Conservation (phyloP, 2,797 vertebrate genomes). For the Etheostoma nigrum region DNA sequence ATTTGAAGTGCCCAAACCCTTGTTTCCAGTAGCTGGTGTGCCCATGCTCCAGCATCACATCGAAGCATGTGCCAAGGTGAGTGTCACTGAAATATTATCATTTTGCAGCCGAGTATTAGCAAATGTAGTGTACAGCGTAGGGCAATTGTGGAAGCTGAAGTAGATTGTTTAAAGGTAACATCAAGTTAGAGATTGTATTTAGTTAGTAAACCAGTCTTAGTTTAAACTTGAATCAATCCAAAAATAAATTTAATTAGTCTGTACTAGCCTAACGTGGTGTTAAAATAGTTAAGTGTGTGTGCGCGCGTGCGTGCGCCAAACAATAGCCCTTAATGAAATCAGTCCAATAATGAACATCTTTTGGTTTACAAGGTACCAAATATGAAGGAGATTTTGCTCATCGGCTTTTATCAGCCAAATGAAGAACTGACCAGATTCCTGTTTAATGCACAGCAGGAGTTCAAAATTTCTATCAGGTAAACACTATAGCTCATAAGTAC, state of each 20-base stretch:
- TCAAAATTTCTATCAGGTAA: slow-evolving; percentile 94
- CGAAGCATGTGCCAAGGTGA: slow-evolving; percentile 94
- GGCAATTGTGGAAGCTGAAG: background rate
- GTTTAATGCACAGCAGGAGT: slow-evolving; percentile 91
- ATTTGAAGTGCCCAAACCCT: slow-evolving; percentile 97
- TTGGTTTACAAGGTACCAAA: slow-evolving; percentile 87
- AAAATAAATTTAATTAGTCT: background rate
- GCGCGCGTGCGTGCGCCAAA: too few species aligned
- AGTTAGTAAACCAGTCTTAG: background rate
- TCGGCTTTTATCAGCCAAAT: slow-evolving; percentile 97
- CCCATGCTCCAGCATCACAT: slow-evolving; percentile 99
- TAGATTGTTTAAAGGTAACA: background rate
- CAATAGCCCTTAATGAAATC: background rate
- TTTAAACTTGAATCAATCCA: background rate
- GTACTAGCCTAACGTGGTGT: background rate
- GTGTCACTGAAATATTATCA: background rate
- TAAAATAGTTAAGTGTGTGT: background rate
- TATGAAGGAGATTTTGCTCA: slow-evolving; percentile 95
- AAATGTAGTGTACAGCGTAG: background rate
- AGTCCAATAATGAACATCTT: background rate
- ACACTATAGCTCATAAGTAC: background rate
- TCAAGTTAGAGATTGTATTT: background rate
- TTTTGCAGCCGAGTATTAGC: background rate
- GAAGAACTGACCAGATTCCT: slow-evolving; percentile 94
- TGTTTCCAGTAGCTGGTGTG: slow-evolving; percentile 97